These are phyloP conservation scores for Dasypogon diadema DNA, from an alignment of 2,888 invertebrate genomes.

Conservation along the genomic window DNA sequence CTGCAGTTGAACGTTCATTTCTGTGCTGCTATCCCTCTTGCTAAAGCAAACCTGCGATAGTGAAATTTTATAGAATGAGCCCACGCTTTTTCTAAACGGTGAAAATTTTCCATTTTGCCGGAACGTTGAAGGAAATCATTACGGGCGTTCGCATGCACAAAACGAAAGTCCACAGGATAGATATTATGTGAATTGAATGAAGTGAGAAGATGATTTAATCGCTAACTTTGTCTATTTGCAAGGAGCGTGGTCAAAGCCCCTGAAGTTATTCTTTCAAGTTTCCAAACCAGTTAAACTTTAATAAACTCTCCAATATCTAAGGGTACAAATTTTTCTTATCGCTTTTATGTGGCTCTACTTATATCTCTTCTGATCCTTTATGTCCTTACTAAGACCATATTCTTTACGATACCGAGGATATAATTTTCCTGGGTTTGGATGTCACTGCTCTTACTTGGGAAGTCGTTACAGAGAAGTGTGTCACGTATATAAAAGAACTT, in stretches of 20 bases:
- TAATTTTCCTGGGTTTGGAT: constrained; percentile 34
- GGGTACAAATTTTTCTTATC: constrained; percentile 38
- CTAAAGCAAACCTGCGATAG: background rate
- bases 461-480: constrained; percentile 19
- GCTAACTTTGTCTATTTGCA: constrained; percentile 12
- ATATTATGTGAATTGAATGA: background rate
- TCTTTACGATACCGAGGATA: constrained; percentile 19
- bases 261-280: background rate
- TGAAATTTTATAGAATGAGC: background rate
- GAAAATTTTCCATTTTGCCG: constrained; percentile 20
- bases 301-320: constrained; percentile 14
- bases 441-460: constrained; percentile 13
- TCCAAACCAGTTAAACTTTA: background rate
- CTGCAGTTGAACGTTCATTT: background rate
- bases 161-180: constrained; percentile 5
- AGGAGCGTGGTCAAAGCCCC: background rate
- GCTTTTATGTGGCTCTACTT: constrained; percentile 17
- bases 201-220: background rate
- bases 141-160: background rate
- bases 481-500: constrained; percentile 19
- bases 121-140: constrained; percentile 38
- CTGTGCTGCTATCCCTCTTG: background rate
- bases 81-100: background rate
- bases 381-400: constrained; percentile 9
- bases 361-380: constrained; percentile 17